These are phyloP conservation scores for Aproaerema taeniolella DNA, from an alignment of 2,888 invertebrate genomes.

Conservation along the genomic window DNA sequence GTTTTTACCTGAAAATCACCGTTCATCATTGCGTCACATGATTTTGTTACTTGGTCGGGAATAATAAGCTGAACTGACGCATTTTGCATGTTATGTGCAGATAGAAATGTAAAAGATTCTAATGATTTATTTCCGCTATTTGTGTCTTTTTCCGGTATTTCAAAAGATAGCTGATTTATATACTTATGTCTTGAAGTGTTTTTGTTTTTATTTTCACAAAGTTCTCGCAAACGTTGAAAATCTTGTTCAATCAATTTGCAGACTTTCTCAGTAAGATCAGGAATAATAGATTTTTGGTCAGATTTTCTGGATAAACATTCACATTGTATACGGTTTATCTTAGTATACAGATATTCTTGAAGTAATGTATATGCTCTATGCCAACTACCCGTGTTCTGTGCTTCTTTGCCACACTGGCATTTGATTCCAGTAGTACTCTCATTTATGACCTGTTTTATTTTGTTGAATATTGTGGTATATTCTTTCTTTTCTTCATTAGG, in stretches of 20 bases:
- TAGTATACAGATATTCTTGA: slow-evolving; percentile 62
- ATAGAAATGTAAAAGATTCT: too few species aligned
- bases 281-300: too few species aligned
- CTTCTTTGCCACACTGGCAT: slow-evolving; percentile 38
- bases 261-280: slow-evolving; percentile 48
- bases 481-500: slow-evolving; percentile 45
- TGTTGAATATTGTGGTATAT: slow-evolving; percentile 40
- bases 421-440: slow-evolving; percentile 38
- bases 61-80: slow-evolving; percentile 37
- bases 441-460: slow-evolving; percentile 51
- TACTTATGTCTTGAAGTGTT: slow-evolving; percentile 8
- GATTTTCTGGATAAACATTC: too few species aligned
- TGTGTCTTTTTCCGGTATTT: slow-evolving; percentile 34
- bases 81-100: slow-evolving; percentile 25
- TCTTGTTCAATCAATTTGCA: slow-evolving; percentile 56
- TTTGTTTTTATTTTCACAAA: slow-evolving; percentile 35
- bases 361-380: slow-evolving; percentile 55
- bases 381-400: slow-evolving; percentile 44
- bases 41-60: slow-evolving; percentile 31
- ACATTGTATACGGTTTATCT: slow-evolving; percentile 57
- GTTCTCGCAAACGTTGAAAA: slow-evolving; percentile 49
- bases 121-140: too few species aligned
- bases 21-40: slow-evolving; percentile 32
- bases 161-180: slow-evolving; percentile 9
- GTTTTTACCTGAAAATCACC: neutral